These are phyloP conservation scores for Mungos mungo DNA, from an alignment of 2,113 vertebrate genomes.

Conservation along the genomic window DNA sequence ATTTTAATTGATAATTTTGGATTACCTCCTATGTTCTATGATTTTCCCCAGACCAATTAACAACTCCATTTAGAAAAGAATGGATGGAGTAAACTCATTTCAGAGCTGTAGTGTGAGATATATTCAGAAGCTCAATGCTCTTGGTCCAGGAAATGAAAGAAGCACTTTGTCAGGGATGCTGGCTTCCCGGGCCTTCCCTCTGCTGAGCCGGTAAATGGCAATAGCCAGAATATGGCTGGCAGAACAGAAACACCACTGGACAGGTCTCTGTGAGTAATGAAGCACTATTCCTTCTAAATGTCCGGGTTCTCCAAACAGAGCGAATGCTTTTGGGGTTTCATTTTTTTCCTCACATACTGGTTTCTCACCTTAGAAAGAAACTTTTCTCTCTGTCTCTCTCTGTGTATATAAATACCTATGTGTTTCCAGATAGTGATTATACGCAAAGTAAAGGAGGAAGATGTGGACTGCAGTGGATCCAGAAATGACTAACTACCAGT, in stretches of 20 bases:
- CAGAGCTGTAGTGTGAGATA: not conserved
- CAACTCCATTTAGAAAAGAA: not conserved
- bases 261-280: not conserved
- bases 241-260: not conserved
- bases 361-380: not conserved
- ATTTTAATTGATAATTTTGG: not conserved
- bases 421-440: not conserved
- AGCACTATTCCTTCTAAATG: not conserved
- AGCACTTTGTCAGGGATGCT: not conserved
- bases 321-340: not conserved
- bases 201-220: not conserved
- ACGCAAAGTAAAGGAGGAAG: constrained; percentile 13
- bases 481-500: not conserved
- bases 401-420: not conserved
- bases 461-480: not conserved
- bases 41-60: not conserved
- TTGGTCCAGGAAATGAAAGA: not conserved
- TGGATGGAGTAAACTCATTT: not conserved
- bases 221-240: not conserved
- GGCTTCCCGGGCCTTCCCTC: not conserved
- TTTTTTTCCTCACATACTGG: not conserved
- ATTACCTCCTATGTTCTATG: not conserved
- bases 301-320: not conserved
- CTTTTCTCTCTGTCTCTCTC: not conserved
- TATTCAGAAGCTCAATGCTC: not conserved